phyloP scores from a whole-genome alignment of 2,113 vertebrate species.

The Leuciscus idus region DNA sequence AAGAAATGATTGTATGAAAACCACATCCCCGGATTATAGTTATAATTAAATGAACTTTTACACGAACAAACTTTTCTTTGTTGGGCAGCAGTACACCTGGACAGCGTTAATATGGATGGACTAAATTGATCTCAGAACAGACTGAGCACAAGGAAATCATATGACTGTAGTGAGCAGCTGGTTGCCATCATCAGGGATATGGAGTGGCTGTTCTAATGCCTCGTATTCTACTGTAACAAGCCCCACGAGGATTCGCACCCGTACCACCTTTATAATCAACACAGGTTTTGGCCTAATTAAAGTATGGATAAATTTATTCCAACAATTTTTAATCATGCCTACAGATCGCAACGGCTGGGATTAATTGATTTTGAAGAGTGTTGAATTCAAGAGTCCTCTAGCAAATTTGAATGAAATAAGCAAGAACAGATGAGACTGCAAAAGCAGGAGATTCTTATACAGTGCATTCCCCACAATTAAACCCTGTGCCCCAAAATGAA shows the following conservation, averaged over 20 bases:
- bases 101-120: background rate
- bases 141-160: slow-evolving; percentile 4
- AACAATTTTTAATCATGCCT: slow-evolving; percentile 61
- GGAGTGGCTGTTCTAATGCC: slow-evolving; percentile 22
- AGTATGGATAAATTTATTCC: slow-evolving; percentile 50
- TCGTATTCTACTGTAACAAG: slow-evolving; percentile 22
- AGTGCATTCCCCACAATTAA: slow-evolving; percentile 66
- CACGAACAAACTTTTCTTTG: background rate
- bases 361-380: slow-evolving; percentile 58
- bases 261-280: slow-evolving; percentile 26
- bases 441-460: slow-evolving; percentile 36
- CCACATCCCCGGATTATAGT: background rate
- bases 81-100: slow-evolving; percentile 1
- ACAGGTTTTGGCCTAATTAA: slow-evolving; percentile 13
- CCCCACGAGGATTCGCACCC: background rate
- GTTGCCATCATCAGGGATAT: slow-evolving; percentile 38
- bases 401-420: slow-evolving; percentile 61
- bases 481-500: slow-evolving; percentile 48
- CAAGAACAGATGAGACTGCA: slow-evolving; percentile 42
- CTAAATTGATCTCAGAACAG: slow-evolving; percentile 33
- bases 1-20: background rate
- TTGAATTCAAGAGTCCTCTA: slow-evolving; percentile 12
- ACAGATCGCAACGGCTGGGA: background rate
- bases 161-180: slow-evolving; percentile 46
- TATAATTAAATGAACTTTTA: background rate